Evolutionary conservation across 2,888 invertebrate species (phyloP).

Genomic region (Tiliacea citrago): DNA sequence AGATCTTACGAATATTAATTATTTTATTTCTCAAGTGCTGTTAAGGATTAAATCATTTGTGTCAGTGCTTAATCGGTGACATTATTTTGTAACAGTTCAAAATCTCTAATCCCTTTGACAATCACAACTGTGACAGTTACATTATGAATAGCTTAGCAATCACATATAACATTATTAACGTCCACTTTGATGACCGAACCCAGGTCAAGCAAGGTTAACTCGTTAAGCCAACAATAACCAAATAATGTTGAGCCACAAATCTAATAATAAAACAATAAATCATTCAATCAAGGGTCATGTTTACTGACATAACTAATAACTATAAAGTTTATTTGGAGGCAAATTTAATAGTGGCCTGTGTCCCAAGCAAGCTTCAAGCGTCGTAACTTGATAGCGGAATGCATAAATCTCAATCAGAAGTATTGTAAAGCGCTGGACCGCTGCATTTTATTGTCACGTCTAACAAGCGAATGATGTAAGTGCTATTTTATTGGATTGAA

Average conservation of each 20-base stretch:
- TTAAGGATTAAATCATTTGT: neutral
- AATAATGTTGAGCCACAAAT: constrained; percentile 64
- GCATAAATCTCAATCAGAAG: constrained; percentile 77
- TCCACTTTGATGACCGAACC: constrained; percentile 34
- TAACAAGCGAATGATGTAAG: constrained; percentile 60
- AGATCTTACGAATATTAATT: neutral
- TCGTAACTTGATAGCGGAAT: constrained; percentile 63
- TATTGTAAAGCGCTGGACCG: constrained; percentile 63
- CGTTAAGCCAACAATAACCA: constrained; percentile 61
- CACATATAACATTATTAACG: constrained; percentile 47
- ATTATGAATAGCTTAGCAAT: constrained; percentile 22
- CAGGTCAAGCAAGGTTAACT: constrained; percentile 62
- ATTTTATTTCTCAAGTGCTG: neutral
- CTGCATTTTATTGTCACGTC: constrained; percentile 63
- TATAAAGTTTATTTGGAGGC: constrained; percentile 57
- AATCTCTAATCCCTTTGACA: neutral
- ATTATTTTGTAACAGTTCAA: neutral
- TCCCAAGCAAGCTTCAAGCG: constrained; percentile 45
- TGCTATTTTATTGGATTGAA: constrained; percentile 57
- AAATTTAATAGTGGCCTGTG: constrained; percentile 57
- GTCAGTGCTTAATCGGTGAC: neutral
- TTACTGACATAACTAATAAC: constrained; percentile 67
- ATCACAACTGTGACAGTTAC: constrained; percentile 1
- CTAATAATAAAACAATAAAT: constrained; percentile 69
- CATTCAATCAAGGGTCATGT: constrained; percentile 69